A percentile compares a stretch with the other conserved stretches of the same genome.
These are phyloP conservation scores for Catalaphyllia jardinei DNA, from an alignment of 64 coral and sea anemone genomes.

Conservation along the genomic window DNA sequence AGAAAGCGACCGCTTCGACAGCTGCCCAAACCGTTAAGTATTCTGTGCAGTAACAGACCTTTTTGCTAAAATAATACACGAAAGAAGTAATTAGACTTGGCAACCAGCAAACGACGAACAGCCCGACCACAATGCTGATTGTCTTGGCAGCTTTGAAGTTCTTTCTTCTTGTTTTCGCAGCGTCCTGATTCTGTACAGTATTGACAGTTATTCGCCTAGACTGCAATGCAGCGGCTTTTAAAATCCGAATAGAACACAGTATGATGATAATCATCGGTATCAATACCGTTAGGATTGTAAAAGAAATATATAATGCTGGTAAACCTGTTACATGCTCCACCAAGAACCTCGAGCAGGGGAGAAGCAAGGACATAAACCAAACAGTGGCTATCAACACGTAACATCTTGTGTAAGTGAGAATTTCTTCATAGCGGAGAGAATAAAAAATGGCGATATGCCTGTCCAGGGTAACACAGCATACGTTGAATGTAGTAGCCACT, in stretches of 20 bases:
- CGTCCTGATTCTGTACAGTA: neutral
- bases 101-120: neutral
- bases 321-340: neutral
- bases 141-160: conserved; percentile 9
- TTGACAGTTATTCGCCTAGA: neutral
- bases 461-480: neutral
- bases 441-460: neutral
- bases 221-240: neutral
- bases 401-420: neutral
- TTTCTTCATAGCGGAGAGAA: neutral
- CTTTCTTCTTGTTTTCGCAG: neutral
- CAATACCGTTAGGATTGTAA: neutral
- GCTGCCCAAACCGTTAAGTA: neutral
- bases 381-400: neutral
- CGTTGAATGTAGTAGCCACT: conserved; percentile 12
- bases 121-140: neutral
- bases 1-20: neutral
- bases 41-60: neutral
- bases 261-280: neutral
- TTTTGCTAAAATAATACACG: neutral
- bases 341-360: neutral
- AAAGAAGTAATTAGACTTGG: conserved; percentile 5
- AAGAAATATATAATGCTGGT: neutral
- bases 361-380: neutral
- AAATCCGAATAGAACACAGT: neutral